A percentile compares a stretch with the other conserved stretches of the same genome.
These are phyloP conservation scores for Enchytraeus crypticus DNA, from an alignment of 2,888 invertebrate species.

Conservation along the genomic window DNA sequence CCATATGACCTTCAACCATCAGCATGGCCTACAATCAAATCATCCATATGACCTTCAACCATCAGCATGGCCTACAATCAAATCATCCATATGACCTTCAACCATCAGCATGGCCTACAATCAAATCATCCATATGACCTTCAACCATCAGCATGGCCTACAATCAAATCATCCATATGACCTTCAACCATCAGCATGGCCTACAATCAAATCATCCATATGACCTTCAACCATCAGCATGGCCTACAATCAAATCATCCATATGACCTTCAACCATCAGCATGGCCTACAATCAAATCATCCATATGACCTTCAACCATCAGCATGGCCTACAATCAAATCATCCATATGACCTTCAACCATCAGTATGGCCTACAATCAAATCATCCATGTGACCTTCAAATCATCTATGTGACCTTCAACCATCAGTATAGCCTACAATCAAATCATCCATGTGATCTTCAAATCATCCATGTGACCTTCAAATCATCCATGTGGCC, in stretches of 20 bases:
- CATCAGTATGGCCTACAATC: conserved; percentile 68
- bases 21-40: conserved; percentile 66
- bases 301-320: conserved; percentile 99
- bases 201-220: conserved; percentile 65
- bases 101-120: conserved; percentile 77
- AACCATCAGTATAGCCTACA: conserved; percentile 64
- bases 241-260: conserved; percentile 63
- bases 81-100: conserved; percentile 99
- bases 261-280: conserved; percentile 98
- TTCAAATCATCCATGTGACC: conserved; percentile 99
- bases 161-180: conserved; percentile 73
- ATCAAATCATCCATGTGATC: conserved; percentile 93
- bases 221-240: conserved; percentile 97
- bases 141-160: conserved; percentile 88
- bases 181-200: conserved; percentile 96
- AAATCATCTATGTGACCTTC: conserved; percentile 80
- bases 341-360: conserved; percentile 99
- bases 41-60: conserved; percentile 99
- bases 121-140: conserved; percentile 85
- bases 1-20: conserved; percentile 99
- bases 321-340: conserved; percentile 61
- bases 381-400: conserved; percentile 95
- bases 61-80: conserved; percentile 68
- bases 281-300: conserved; percentile 58
- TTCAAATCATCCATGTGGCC: conserved; percentile 99